These are phyloP conservation scores for Colossoma macropomum DNA, from an alignment of 2,113 vertebrate genomes.

Conservation along the genomic window DNA sequence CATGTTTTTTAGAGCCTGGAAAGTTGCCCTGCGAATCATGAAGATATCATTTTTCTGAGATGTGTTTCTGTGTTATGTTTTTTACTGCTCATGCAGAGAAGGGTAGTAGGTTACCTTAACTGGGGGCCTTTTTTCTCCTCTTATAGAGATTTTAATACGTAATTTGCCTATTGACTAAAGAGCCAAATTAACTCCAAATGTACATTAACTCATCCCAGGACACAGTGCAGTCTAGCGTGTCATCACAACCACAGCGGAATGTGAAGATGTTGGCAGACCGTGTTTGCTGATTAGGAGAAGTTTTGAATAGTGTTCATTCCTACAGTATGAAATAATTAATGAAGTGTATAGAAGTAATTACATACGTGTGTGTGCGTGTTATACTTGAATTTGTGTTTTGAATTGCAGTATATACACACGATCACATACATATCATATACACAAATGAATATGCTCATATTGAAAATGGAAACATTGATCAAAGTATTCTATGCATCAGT, in stretches of 20 bases:
- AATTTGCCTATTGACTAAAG: not conserved
- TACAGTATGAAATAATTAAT: no score
- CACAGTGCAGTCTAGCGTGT: not conserved
- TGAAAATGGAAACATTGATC: no score
- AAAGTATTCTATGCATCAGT: no score
- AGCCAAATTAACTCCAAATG: not conserved
- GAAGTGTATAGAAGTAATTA: no score
- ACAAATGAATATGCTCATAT: no score
- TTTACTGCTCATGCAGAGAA: constrained; percentile 18
- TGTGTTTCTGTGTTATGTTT: constrained; percentile 24
- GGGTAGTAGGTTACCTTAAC: not conserved
- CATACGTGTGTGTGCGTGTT: no score
- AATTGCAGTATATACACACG: no score
- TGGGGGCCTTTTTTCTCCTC: not conserved
- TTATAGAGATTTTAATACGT: not conserved
- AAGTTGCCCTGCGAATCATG: constrained; percentile 2
- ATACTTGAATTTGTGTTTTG: no score
- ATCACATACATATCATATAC: no score
- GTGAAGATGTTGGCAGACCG: not conserved
- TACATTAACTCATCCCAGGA: not conserved
- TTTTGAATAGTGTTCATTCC: no score
- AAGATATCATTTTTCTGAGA: constrained; percentile 22
- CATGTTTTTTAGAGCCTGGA: constrained; percentile 30
- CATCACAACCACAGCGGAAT: not conserved
- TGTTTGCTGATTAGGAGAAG: no score